Evolutionary conservation across 2,113 vertebrate species (phyloP).

Genomic region (Ia io): DNA sequence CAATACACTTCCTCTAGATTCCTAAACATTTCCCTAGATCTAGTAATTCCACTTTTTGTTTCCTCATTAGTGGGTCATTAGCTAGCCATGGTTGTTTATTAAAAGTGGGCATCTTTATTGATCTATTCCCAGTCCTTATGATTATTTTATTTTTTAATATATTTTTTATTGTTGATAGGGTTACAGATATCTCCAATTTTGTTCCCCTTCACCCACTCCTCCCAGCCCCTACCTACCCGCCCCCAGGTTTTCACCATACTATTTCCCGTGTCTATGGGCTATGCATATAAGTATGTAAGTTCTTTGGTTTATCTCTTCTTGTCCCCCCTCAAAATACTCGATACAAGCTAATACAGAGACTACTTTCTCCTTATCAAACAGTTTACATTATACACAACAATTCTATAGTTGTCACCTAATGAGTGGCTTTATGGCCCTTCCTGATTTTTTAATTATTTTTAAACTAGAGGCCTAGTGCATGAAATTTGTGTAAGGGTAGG

Average conservation of each 20-base stretch:
- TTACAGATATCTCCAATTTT: too few relatives aligned
- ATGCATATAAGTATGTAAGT: too few relatives aligned
- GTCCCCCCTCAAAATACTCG: background rate
- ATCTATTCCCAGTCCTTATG: background rate
- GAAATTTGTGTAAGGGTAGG: too few relatives aligned
- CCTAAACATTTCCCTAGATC: background rate
- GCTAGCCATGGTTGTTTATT: background rate
- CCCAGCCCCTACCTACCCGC: too few relatives aligned
- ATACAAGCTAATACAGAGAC: background rate
- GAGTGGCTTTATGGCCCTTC: background rate
- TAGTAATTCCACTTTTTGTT: slow-evolving; percentile 10
- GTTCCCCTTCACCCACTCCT: too few relatives aligned
- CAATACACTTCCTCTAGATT: background rate
- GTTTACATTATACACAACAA: background rate
- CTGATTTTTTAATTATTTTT: too few relatives aligned
- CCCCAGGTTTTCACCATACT: too few relatives aligned
- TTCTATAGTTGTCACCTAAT: background rate
- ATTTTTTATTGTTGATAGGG: too few relatives aligned
- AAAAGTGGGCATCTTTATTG: background rate
- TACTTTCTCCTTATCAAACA: background rate
- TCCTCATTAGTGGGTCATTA: slow-evolving; percentile 32
- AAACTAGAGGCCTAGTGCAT: too few relatives aligned
- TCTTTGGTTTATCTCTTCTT: too few relatives aligned
- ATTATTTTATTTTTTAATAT: background rate
- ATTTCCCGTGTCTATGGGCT: too few relatives aligned